Evolutionary conservation across 1,140 invertebrate genomes (phyloP).

Genomic region (Pseudomyrmex dendroicus): DNA sequence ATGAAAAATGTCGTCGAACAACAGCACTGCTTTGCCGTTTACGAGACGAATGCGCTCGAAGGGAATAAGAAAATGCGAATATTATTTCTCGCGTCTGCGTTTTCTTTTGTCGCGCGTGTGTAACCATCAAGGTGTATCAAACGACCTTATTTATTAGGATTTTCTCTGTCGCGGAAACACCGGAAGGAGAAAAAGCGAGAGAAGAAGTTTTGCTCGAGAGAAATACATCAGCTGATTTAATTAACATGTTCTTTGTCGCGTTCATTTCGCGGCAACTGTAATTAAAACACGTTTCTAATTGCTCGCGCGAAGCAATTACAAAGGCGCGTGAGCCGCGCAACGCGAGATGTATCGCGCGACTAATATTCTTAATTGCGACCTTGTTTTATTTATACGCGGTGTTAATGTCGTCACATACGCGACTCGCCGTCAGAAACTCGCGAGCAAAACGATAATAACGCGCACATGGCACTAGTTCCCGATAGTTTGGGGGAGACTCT

Average conservation of each 20-base stretch:
- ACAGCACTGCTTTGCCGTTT: conserved; percentile 42
- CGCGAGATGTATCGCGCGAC: neutral
- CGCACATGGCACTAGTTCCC: neutral
- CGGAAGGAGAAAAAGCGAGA: no score
- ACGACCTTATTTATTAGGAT: conserved; percentile 48
- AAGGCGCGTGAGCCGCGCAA: no score
- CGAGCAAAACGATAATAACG: conserved; percentile 37
- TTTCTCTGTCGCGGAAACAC: neutral
- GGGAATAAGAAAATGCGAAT: conserved; percentile 43
- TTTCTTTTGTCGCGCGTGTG: conserved; percentile 23
- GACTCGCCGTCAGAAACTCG: neutral
- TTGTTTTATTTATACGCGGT: neutral
- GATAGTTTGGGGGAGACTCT: neutral
- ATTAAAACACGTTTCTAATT: no score
- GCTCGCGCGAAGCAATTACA: no score
- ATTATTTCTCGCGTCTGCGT: conserved; percentile 42
- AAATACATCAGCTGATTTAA: neutral
- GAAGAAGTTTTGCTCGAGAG: no score
- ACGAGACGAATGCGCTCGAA: conserved; percentile 48
- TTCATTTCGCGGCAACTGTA: no score
- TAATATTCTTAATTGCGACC: neutral
- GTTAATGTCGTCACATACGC: conserved; percentile 14
- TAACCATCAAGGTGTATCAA: conserved; percentile 14
- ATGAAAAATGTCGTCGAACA: conserved; percentile 50
- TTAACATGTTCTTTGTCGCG: conserved; percentile 7